phyloP scores from a whole-genome alignment of 2,888 invertebrate species.

The Agonopterix alstromeriana region DNA sequence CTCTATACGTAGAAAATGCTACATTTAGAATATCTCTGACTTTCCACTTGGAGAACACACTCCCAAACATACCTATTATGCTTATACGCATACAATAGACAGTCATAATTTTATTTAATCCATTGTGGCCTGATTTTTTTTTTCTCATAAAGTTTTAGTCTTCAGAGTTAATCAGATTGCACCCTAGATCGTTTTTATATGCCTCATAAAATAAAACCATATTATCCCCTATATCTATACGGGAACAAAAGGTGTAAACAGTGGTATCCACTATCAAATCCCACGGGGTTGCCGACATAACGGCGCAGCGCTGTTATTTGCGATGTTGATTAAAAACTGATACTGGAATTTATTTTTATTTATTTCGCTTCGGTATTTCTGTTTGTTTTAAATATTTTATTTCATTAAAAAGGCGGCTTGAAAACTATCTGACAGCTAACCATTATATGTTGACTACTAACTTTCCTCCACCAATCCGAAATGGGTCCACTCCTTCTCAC shows the following conservation, averaged over 20 bases:
- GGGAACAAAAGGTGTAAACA: background rate
- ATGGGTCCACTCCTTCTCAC: too few relatives aligned
- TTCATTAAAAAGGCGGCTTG: too few relatives aligned
- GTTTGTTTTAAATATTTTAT: background rate
- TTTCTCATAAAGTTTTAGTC: background rate
- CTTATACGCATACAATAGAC: background rate
- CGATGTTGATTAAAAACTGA: constrained; percentile 1
- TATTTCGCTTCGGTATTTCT: background rate
- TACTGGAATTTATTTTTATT: background rate
- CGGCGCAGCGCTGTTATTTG: background rate
- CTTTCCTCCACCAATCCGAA: too few relatives aligned
- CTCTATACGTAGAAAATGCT: too few relatives aligned
- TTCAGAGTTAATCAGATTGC: background rate
- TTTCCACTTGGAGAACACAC: too few relatives aligned
- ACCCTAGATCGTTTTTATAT: background rate
- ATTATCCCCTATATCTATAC: background rate
- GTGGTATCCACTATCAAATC: background rate
- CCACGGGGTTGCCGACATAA: background rate
- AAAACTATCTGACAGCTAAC: too few relatives aligned
- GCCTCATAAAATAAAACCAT: background rate
- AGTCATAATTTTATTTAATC: too few relatives aligned
- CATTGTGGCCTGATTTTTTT: background rate
- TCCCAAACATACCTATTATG: background rate
- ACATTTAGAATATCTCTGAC: too few relatives aligned
- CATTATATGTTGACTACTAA: too few relatives aligned